phyloP scores from a whole-genome alignment of 2,797 vertebrate genomes.

The Tauraco hartlaubi region DNA sequence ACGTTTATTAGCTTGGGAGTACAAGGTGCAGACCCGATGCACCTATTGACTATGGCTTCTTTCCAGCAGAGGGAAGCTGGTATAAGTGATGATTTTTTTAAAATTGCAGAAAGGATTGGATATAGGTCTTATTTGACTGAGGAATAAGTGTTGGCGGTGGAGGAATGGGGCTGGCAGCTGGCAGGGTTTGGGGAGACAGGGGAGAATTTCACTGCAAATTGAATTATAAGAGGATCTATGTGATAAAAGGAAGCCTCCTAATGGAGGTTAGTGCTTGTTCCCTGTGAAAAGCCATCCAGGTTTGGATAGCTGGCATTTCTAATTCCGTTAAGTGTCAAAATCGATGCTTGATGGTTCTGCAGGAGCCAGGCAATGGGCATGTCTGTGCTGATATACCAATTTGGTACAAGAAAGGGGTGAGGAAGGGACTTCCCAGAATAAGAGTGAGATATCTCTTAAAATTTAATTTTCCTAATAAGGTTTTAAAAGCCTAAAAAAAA shows the following conservation, averaged over 20 bases:
- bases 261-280: slow-evolving; percentile 61
- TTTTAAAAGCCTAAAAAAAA: slow-evolving; percentile 69
- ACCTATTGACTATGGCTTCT: slow-evolving; percentile 32
- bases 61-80: not conserved
- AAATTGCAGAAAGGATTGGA: not conserved
- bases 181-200: slow-evolving; percentile 19
- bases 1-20: slow-evolving; percentile 42
- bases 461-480: slow-evolving; percentile 77
- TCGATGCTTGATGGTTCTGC: slow-evolving; percentile 47
- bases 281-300: slow-evolving; percentile 33
- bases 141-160: not conserved
- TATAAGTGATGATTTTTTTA: not conserved
- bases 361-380: slow-evolving; percentile 54
- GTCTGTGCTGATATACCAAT: slow-evolving; percentile 55
- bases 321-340: slow-evolving; percentile 76
- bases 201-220: slow-evolving; percentile 41
- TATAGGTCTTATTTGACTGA: not conserved
- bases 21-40: slow-evolving; percentile 17
- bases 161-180: slow-evolving; percentile 26
- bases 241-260: slow-evolving; percentile 60
- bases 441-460: slow-evolving; percentile 63
- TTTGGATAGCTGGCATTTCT: slow-evolving; percentile 55
- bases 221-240: slow-evolving; percentile 59
- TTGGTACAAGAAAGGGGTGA: slow-evolving; percentile 23
- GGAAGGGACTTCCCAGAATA: slow-evolving; percentile 47